A percentile compares a stretch with the other conserved stretches of the same genome.
Conservation (phyloP, 2,888 invertebrate species). For the Dasypolia templi region DNA sequence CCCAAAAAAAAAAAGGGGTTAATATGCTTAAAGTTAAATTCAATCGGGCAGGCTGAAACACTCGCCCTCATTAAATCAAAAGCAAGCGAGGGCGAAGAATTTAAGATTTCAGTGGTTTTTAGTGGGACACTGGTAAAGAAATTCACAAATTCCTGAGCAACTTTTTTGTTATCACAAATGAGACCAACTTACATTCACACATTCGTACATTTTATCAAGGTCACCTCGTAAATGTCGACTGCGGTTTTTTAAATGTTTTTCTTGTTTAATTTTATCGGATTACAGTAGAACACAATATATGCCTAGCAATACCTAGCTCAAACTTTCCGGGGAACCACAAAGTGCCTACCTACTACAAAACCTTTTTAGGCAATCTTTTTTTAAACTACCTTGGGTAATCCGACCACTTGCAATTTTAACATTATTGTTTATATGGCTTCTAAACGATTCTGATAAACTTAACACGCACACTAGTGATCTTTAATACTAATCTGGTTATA, state of each 20-base stretch:
- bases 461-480: conserved; percentile 18
- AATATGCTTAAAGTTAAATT: too few relatives aligned
- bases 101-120: too few relatives aligned
- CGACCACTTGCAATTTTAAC: conserved; percentile 22
- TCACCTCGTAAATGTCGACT: too few relatives aligned
- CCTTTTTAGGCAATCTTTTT: neutral
- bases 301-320: neutral
- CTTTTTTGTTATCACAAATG: too few relatives aligned
- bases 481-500: conserved; percentile 34
- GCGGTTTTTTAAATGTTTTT: neutral
- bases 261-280: neutral
- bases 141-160: too few relatives aligned
- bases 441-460: conserved; percentile 45
- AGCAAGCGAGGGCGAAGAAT: too few relatives aligned
- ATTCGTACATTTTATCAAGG: too few relatives aligned
- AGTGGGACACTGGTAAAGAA: too few relatives aligned
- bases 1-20: too few relatives aligned
- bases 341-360: neutral
- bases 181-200: too few relatives aligned
- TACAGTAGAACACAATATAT: neutral
- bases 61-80: too few relatives aligned
- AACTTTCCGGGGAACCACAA: neutral
- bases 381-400: conserved; percentile 20
- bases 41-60: too few relatives aligned
- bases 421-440: conserved; percentile 49